These are phyloP conservation scores for Leptatherina wallacei DNA, from an alignment of 2,797 vertebrate genomes.

Conservation along the genomic window DNA sequence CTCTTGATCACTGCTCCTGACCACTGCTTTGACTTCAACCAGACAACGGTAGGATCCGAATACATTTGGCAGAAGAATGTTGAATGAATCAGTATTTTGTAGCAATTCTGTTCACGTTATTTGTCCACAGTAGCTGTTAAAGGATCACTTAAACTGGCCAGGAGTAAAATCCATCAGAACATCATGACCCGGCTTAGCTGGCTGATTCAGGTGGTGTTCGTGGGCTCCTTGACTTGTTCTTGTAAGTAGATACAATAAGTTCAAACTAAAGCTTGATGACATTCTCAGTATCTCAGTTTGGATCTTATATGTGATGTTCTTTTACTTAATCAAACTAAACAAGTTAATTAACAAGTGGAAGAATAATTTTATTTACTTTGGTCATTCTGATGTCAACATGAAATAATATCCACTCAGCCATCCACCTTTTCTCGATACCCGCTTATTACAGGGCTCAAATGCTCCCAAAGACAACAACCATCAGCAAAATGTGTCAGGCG, in stretches of 20 bases:
- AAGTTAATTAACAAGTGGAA: not conserved
- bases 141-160: not conserved
- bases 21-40: not conserved
- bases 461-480: no score
- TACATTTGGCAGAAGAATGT: not conserved
- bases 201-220: slow-evolving; percentile 18
- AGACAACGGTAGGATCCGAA: not conserved
- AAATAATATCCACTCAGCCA: no score
- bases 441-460: no score
- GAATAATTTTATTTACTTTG: not conserved
- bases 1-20: not conserved
- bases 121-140: slow-evolving; percentile 6
- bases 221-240: slow-evolving; percentile 24
- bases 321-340: not conserved
- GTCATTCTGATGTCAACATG: not conserved
- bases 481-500: rapidly evolving
- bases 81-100: not conserved
- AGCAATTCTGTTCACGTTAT: not conserved
- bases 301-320: not conserved
- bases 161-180: slow-evolving; percentile 1
- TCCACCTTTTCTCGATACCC: no score
- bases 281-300: not conserved
- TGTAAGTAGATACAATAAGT: slow-evolving; percentile 43
- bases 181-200: slow-evolving; percentile 52
- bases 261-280: not conserved